These are phyloP conservation scores for Leptodactylus fallax DNA, from an alignment of 2,797 vertebrate species.

Conservation along the genomic window DNA sequence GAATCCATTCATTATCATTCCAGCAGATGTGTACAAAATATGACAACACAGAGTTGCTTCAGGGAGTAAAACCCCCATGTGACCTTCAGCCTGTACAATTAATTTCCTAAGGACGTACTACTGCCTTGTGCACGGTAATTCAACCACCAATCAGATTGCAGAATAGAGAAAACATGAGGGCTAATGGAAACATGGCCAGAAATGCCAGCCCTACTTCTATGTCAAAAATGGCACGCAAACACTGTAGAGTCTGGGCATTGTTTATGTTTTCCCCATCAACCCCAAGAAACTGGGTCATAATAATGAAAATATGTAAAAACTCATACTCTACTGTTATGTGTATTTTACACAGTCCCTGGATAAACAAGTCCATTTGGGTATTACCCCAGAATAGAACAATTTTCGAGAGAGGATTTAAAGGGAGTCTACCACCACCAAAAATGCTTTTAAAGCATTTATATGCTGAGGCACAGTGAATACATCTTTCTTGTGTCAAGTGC, in stretches of 20 bases:
- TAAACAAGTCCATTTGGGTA: too few relatives aligned
- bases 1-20: background rate
- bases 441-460: too few relatives aligned
- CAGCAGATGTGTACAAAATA: background rate
- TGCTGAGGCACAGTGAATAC: too few relatives aligned
- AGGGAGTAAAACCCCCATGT: background rate
- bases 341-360: too few relatives aligned
- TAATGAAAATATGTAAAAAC: too few relatives aligned
- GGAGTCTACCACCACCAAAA: too few relatives aligned
- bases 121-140: background rate
- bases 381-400: too few relatives aligned
- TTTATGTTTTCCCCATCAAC: background rate
- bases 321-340: too few relatives aligned
- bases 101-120: background rate
- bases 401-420: too few relatives aligned
- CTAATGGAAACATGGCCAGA: background rate
- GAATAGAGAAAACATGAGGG: background rate
- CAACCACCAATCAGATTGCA: background rate
- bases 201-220: background rate
- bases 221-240: background rate
- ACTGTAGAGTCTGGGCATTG: background rate
- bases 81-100: background rate
- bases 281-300: too few relatives aligned
- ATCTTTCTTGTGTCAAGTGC: too few relatives aligned
- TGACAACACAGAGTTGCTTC: background rate